Evolutionary conservation across 2,113 vertebrate species (phyloP).

Genomic region (Tragelaphus imberbis): DNA sequence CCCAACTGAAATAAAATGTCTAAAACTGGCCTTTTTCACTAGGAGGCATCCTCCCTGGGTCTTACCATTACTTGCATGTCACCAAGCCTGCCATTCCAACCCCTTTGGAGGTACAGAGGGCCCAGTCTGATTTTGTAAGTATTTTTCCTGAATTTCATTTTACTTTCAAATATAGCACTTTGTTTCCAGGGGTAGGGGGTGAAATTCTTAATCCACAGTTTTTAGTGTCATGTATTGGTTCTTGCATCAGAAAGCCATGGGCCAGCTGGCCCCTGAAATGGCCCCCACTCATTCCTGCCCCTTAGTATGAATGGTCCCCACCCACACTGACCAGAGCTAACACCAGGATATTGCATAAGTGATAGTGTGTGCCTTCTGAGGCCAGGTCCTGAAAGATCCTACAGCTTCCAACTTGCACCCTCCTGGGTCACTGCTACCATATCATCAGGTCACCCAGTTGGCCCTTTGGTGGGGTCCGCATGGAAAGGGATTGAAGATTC

Average conservation of each 20-base stretch:
- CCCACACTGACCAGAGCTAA: neutral
- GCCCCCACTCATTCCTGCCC: neutral
- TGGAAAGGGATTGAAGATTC: neutral
- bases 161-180: neutral
- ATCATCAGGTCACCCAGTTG: neutral
- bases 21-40: neutral
- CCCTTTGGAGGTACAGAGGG: conserved; percentile 64
- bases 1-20: conserved; percentile 62
- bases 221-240: neutral
- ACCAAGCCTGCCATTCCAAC: conserved; percentile 80
- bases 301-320: neutral
- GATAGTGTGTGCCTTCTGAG: neutral
- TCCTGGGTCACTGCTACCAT: neutral
- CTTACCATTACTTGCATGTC: conserved; percentile 87
- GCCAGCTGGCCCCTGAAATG: neutral
- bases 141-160: conserved; percentile 4
- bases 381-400: neutral
- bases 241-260: neutral
- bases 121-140: conserved; percentile 80
- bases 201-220: neutral
- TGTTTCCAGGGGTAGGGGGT: neutral
- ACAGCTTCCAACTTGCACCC: neutral
- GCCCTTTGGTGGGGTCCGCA: neutral
- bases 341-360: neutral
- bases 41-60: conserved; percentile 91